phyloP scores from a whole-genome alignment of 2,113 vertebrate species.

The Rhea pennata region DNA sequence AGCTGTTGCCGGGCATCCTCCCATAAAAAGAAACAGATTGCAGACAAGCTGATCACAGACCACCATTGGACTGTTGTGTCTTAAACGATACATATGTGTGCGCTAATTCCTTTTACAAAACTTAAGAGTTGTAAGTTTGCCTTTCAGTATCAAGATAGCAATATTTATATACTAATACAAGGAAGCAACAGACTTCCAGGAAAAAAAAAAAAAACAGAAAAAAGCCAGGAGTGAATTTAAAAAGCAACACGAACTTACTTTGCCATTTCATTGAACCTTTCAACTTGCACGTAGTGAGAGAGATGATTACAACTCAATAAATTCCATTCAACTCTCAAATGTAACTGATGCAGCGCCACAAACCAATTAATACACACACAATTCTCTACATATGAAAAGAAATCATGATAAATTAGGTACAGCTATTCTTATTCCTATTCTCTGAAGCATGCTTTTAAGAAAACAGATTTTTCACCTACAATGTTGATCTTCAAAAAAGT shows the following conservation, averaged over 20 bases:
- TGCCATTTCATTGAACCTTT: background rate
- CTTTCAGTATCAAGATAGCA: background rate
- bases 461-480: background rate
- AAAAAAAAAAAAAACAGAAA: background rate
- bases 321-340: background rate
- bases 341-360: background rate
- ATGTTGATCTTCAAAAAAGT: background rate
- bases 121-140: background rate
- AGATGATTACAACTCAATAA: background rate
- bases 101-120: background rate
- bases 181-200: background rate
- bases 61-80: background rate
- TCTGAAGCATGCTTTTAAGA: background rate
- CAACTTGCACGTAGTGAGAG: background rate
- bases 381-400: background rate
- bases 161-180: background rate
- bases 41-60: background rate
- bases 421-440: background rate
- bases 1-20: background rate
- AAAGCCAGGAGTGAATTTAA: background rate
- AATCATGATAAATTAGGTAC: background rate
- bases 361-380: background rate
- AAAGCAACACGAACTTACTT: background rate
- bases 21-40: slow-evolving; percentile 16
- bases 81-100: background rate